phyloP scores from a whole-genome alignment of 1,140 invertebrate species.

The Trinorchestia longiramus region DNA sequence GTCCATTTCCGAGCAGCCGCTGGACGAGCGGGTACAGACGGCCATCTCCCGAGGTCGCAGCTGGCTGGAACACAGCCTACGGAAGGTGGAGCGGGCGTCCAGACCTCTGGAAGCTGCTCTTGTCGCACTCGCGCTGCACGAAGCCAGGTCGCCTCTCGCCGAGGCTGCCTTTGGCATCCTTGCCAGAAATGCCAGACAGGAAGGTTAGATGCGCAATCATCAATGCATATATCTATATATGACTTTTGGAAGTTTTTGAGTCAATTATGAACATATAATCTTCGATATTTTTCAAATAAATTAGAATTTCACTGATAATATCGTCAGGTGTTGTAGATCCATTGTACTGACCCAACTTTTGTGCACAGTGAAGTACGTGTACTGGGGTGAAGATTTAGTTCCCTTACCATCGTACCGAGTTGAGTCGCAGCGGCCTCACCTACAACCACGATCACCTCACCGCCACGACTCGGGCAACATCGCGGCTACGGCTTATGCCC shows the following conservation, averaged over 20 bases:
- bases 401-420: conserved; percentile 84
- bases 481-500: conserved; percentile 90
- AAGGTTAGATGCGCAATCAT: conserved; percentile 72
- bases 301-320: background rate
- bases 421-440: conserved; percentile 91
- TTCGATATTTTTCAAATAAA: background rate
- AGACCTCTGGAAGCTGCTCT: conserved; percentile 88
- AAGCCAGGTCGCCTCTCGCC: conserved; percentile 82
- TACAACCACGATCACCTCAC: conserved; percentile 87
- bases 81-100: conserved; percentile 78
- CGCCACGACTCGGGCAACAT: conserved; percentile 92
- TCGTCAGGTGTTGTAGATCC: background rate
- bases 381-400: conserved; percentile 85
- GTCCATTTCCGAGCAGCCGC: conserved; percentile 56
- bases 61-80: conserved; percentile 88
- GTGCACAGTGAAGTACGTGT: conserved; percentile 79
- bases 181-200: conserved; percentile 75
- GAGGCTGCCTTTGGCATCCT: conserved; percentile 86
- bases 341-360: background rate
- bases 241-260: background rate
- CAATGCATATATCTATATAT: background rate
- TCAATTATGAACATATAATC: background rate
- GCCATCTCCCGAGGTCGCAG: conserved; percentile 76
- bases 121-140: conserved; percentile 86
- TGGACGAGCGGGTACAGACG: conserved; percentile 69